Conservation (phyloP, 2,888 invertebrate species). For the Tiliacea aurago region DNA sequence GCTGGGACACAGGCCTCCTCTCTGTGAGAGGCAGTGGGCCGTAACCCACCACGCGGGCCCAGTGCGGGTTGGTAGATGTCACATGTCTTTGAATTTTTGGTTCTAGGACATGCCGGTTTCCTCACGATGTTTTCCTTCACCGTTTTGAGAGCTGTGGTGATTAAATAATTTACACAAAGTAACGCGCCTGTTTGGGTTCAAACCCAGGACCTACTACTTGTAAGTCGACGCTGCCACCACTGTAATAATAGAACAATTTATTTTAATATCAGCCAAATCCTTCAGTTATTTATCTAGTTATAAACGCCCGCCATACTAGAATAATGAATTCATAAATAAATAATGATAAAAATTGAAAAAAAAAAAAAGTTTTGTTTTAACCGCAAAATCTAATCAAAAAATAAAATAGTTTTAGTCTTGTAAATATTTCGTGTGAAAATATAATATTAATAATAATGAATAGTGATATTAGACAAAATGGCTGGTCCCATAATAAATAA, state of each 20-base stretch:
- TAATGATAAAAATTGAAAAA: constrained; percentile 59
- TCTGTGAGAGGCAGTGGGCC: no score
- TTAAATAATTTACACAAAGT: no score
- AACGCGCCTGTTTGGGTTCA: no score
- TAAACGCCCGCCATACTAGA: constrained; percentile 57
- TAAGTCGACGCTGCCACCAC: no score
- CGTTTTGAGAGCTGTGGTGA: no score
- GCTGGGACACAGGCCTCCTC: no score
- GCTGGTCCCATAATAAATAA: constrained; percentile 35
- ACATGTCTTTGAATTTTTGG: no score
- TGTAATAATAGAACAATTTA: background rate
- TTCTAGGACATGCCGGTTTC: no score
- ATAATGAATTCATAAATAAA: constrained; percentile 57
- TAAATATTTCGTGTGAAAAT: constrained; percentile 12
- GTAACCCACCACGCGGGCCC: no score
- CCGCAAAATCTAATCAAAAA: constrained; percentile 38
- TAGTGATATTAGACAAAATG: constrained; percentile 38
- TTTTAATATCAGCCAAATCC: background rate
- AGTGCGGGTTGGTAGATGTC: no score
- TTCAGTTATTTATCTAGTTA: constrained; percentile 3
- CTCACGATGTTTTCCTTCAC: no score
- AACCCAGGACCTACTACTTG: no score
- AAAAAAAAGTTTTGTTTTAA: constrained; percentile 53
- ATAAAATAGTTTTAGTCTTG: constrained; percentile 23
- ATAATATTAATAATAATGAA: background rate